Evolutionary conservation across 2,888 invertebrate genomes (phyloP), one percentile per base, ranked within the genome.

Genomic region (Panorpa germanica): DNA sequence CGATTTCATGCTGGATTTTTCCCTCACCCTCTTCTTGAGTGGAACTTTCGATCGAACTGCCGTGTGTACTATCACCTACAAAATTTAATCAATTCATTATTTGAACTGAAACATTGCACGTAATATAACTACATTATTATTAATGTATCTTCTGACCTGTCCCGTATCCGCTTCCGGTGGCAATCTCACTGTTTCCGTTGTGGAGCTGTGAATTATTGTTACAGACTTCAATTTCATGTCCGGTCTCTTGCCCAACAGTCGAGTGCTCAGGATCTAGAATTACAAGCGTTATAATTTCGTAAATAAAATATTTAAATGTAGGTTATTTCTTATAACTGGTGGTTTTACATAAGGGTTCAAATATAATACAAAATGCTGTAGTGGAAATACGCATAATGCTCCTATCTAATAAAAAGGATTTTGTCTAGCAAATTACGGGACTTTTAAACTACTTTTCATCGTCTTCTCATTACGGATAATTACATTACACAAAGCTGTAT

Each of bases 191-290:
- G 83, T 82, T 59, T 85, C 85, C 35, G 83, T 82, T 34, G 83
- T 78, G 41, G 83, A 80, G 49, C 80, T 82, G 64, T 85, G 85
- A 47, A 85, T 80, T 51, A 85, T 83, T 43, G 85, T 85, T 41
- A 85, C 73, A 12, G 80, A 76, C 55, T 83, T 82, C 44, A 81
- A 63, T 55, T 85, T 82, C 52, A 73, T 65, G 54, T 76, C 75
- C 38, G 72, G 68, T 39, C 70, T 66, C 44, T 83, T 85, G 45
- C 82, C 78, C 45, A 83, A 63, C 45, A 80, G 63, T 45, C 74
- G 73, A 42, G 77, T 78, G 60, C 80, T 80, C 47, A 75, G 63
- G 45, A 80, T 65, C 83, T 83, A 57, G 16, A 47, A 45, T 37
- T 37, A 33, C 37, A n/a, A 35, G 7, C 32, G 8, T 24, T 22